These are phyloP conservation scores for Mactra quadrangularis DNA, from an alignment of 1,140 invertebrate genomes.

Conservation along the genomic window DNA sequence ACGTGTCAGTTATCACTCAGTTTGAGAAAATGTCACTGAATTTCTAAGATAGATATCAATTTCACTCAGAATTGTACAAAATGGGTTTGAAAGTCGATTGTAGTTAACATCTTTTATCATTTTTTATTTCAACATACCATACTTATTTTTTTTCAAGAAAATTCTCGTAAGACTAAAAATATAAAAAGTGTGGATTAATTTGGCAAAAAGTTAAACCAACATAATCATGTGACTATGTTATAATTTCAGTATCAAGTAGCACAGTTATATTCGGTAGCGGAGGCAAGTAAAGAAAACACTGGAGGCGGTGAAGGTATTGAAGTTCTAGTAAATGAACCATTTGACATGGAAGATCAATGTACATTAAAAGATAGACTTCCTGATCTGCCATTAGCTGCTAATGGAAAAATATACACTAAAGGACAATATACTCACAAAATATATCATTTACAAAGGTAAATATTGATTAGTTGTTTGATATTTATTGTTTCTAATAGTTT, in stretches of 20 bases:
- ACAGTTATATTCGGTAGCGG: constrained; percentile 98
- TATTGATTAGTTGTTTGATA: too few species aligned
- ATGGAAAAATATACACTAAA: constrained; percentile 92
- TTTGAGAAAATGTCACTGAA: too few species aligned
- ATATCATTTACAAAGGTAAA: constrained; percentile 94
- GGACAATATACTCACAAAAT: constrained; percentile 99
- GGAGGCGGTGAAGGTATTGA: constrained; percentile 99
- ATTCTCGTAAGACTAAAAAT: neutral
- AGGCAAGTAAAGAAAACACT: constrained; percentile 99
- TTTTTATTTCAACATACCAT: too few species aligned
- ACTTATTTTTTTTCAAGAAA: too few species aligned
- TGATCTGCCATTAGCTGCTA: constrained; percentile 87
- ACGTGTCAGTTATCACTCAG: too few species aligned
- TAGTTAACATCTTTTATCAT: too few species aligned
- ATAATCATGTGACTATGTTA: too few species aligned
- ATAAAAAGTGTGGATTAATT: neutral
- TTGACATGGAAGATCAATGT: constrained; percentile 74
- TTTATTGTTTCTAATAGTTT: too few species aligned
- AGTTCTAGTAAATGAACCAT: constrained; percentile 87
- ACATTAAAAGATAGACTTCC: constrained; percentile 87
- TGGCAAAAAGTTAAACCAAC: neutral
- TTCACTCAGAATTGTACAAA: too few species aligned
- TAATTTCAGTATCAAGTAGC: constrained; percentile 98
- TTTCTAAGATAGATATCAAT: too few species aligned
- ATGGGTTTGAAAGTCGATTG: too few species aligned